Conservation (phyloP, 2,888 invertebrate genomes). For the Mayetiola destructor region DNA sequence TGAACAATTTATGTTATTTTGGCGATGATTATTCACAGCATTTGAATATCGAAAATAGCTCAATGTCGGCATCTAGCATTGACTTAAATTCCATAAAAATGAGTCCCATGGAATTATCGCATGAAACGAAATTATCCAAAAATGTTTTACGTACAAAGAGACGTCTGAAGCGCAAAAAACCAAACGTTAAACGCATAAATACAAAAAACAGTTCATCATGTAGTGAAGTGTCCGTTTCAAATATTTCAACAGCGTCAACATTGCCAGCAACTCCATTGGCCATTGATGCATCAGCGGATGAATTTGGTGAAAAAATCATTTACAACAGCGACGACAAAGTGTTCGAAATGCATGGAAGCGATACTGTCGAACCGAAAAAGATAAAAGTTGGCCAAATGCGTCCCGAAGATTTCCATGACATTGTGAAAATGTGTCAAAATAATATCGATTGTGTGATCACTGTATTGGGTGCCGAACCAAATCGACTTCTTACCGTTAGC, state of each 20-base stretch:
- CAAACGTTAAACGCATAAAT: too few species aligned
- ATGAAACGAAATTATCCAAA: background rate
- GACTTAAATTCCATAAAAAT: background rate
- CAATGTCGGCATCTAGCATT: background rate
- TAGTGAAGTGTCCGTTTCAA: too few species aligned
- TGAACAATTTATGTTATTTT: background rate
- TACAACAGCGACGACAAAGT: background rate
- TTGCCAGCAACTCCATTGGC: background rate
- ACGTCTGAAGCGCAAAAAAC: too few species aligned
- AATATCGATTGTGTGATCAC: slow-evolving; percentile 7
- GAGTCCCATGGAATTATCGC: background rate
- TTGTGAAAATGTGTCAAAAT: slow-evolving; percentile 6
- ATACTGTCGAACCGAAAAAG: background rate
- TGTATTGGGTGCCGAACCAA: slow-evolving; percentile 1
- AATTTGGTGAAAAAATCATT: background rate
- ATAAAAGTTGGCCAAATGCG: slow-evolving; percentile 1
- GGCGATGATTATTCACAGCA: slow-evolving; percentile 1
- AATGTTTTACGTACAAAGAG: background rate
- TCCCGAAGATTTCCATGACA: slow-evolving; percentile 1
- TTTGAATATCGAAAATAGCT: background rate
- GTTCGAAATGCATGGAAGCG: background rate
- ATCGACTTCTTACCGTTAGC: background rate
- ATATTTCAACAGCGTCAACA: background rate
- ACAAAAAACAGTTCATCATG: too few species aligned
- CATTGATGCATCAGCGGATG: background rate